phyloP scores from a whole-genome alignment of 2,888 invertebrate genomes.

The Tenthredo amoena region DNA sequence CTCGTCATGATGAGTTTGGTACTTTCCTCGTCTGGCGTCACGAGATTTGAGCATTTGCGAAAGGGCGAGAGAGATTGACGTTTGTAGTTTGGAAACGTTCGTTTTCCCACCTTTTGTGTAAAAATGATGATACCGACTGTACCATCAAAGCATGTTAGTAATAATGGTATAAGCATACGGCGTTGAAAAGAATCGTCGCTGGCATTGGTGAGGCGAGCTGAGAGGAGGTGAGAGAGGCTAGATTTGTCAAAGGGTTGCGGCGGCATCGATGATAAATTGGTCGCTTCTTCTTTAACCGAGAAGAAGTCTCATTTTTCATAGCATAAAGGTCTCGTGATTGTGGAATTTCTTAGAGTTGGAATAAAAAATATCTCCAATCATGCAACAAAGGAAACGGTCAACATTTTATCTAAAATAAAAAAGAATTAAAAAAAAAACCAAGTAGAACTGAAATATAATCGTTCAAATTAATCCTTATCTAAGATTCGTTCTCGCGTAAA shows the following conservation, averaged over 20 bases:
- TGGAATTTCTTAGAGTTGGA: conserved; percentile 48
- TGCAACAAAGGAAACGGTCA: conserved; percentile 33
- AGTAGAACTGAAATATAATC: background rate
- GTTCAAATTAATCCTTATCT: conserved; percentile 23
- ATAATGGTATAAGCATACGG: conserved; percentile 19
- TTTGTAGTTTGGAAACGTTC: background rate
- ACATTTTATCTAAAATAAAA: background rate
- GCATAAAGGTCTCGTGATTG: conserved; percentile 53
- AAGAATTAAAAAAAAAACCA: background rate
- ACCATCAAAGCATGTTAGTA: conserved; percentile 24
- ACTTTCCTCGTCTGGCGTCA: conserved; percentile 10
- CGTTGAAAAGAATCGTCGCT: conserved; percentile 52
- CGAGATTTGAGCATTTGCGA: conserved; percentile 4
- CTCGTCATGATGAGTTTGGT: background rate
- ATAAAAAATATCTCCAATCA: conserved; percentile 43
- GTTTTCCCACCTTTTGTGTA: background rate
- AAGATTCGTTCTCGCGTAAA: conserved; percentile 32
- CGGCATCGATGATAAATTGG: conserved; percentile 67
- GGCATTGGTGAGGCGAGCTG: conserved; percentile 1
- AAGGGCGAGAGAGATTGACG: background rate
- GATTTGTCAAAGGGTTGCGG: conserved; percentile 58
- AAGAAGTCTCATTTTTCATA: conserved; percentile 64
- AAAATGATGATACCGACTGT: conserved; percentile 31
- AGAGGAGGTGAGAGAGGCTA: conserved; percentile 47
- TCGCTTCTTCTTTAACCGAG: conserved; percentile 55